Evolutionary conservation across 2,797 vertebrate species (phyloP).

Genomic region (Gorsachius magnificus): DNA sequence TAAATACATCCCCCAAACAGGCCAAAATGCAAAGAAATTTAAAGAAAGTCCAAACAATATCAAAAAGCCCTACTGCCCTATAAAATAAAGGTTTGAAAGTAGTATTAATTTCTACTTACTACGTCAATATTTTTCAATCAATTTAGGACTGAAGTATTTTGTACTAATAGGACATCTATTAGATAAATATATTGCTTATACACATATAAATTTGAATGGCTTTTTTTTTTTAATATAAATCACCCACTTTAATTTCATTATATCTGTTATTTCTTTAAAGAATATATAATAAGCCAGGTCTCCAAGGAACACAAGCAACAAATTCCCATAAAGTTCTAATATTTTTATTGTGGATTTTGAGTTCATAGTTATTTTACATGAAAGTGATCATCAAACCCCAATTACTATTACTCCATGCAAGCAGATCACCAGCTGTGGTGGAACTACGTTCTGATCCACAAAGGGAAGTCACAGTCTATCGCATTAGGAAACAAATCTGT

Average conservation of each 20-base stretch:
- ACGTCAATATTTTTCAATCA: neutral
- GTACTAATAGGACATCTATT: neutral
- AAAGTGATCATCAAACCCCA: neutral
- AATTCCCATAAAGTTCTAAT: neutral
- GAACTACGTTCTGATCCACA: neutral
- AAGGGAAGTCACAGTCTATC: neutral
- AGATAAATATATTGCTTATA: neutral
- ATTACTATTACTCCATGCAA: neutral
- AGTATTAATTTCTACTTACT: neutral
- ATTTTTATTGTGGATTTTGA: neutral
- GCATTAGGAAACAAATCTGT: neutral
- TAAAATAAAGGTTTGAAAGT: neutral
- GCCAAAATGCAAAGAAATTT: neutral
- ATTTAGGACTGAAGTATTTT: neutral
- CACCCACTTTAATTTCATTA: neutral
- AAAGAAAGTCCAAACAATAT: neutral
- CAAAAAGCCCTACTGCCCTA: neutral
- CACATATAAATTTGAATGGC: neutral
- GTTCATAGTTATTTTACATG: neutral
- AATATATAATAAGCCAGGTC: neutral
- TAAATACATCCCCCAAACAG: neutral
- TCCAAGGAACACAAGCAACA: neutral
- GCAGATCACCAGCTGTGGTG: neutral
- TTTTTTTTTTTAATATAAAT: neutral
- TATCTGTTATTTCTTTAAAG: neutral